These are phyloP conservation scores for Cnemophilus loriae DNA, from an alignment of 2,113 vertebrate genomes.

Conservation along the genomic window DNA sequence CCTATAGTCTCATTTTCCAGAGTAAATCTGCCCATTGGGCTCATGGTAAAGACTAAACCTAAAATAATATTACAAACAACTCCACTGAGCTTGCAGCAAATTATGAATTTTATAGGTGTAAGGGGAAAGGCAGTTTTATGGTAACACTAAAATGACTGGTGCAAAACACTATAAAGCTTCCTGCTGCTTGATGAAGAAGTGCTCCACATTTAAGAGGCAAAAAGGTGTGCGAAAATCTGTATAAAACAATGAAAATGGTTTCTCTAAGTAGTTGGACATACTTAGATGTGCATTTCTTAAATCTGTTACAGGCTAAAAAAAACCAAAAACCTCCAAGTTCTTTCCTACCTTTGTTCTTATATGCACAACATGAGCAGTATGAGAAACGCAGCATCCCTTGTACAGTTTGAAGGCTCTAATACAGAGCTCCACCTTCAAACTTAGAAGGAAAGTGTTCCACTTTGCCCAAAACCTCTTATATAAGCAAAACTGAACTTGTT, in stretches of 20 bases:
- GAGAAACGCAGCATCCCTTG: neutral
- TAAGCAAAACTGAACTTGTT: neutral
- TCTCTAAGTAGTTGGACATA: neutral
- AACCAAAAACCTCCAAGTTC: rapidly evolving
- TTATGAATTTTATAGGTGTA: slow-evolving; percentile 19
- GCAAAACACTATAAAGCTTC: neutral
- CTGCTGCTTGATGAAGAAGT: neutral
- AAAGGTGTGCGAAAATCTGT: neutral
- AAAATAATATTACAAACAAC: slow-evolving; percentile 42
- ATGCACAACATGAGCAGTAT: neutral
- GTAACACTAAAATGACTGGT: slow-evolving; percentile 34
- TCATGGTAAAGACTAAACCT: slow-evolving; percentile 33
- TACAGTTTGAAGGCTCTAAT: neutral
- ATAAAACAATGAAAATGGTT: neutral
- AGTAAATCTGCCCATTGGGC: neutral
- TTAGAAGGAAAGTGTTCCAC: neutral
- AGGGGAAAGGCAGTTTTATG: slow-evolving; percentile 28
- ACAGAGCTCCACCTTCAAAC: neutral
- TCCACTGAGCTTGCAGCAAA: slow-evolving; percentile 24
- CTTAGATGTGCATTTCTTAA: neutral
- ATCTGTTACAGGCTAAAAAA: neutral
- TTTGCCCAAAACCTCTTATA: neutral
- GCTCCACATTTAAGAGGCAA: neutral
- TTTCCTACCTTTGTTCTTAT: neutral
- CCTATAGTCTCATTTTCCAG: neutral